Percentiles rank a stretch among this genome's conserved stretches.
These are phyloP conservation scores for Heteromurus nitidus DNA, from an alignment of 2,888 invertebrate species.

Conservation along the genomic window DNA sequence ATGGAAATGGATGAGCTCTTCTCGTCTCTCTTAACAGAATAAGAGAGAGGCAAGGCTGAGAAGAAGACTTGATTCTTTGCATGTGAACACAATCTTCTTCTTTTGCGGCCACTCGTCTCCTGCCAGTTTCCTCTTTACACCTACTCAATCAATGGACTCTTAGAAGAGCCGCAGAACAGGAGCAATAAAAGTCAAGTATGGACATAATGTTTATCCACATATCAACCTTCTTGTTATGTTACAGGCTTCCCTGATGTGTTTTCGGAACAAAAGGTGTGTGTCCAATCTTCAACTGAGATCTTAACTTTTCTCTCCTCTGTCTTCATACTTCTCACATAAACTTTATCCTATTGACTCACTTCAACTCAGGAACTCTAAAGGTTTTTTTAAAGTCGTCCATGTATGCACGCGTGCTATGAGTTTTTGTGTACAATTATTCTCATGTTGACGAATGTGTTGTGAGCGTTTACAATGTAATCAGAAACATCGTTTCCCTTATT, in stretches of 20 bases:
- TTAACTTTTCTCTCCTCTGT: background rate
- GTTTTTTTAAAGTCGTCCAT: no score
- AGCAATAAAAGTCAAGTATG: constrained; percentile 36
- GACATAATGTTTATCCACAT: constrained; percentile 18
- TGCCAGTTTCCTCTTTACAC: constrained; percentile 27
- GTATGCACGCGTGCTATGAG: no score
- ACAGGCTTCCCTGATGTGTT: background rate
- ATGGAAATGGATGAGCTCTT: constrained; percentile 28
- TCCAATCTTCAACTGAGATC: background rate
- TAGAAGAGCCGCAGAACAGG: constrained; percentile 9
- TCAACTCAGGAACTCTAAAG: background rate
- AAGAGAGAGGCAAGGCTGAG: background rate
- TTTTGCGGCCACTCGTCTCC: background rate
- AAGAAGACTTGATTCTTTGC: constrained; percentile 9
- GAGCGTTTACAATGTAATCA: no score
- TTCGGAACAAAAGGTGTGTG: constrained; percentile 13
- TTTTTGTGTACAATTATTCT: no score
- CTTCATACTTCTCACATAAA: background rate
- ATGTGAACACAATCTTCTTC: background rate
- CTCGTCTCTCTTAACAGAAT: constrained; percentile 1
- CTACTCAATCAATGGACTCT: constrained; percentile 31
- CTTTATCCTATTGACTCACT: background rate
- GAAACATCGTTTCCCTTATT: no score
- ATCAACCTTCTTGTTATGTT: background rate
- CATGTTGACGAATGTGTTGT: no score